These are phyloP conservation scores for Aegithalos caudatus DNA, from an alignment of 2,113 vertebrate genomes.

Conservation along the genomic window DNA sequence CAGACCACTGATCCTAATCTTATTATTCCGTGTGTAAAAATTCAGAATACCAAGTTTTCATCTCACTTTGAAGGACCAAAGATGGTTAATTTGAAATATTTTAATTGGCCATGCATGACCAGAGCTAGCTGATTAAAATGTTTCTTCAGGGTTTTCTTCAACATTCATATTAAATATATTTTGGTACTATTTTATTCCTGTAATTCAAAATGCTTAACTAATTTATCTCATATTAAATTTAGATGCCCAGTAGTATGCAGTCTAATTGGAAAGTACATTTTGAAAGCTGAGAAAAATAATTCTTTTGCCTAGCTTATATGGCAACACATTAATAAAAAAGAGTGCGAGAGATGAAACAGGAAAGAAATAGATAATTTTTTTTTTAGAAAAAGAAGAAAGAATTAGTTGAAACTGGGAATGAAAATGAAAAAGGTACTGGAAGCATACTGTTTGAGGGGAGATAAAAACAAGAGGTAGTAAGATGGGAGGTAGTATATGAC, in stretches of 20 bases:
- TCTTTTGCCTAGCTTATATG: not conserved
- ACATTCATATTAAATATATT: not conserved
- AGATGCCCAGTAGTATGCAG: not conserved
- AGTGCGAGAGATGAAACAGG: not conserved
- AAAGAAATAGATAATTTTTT: not conserved
- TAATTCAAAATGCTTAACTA: not conserved
- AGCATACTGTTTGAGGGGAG: not conserved
- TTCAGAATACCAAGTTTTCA: not conserved
- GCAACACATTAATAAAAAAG: not conserved
- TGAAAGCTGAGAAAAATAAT: not conserved
- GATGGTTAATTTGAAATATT: conserved; percentile 9
- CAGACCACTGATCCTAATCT: not conserved
- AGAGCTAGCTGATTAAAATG: conserved; percentile 8
- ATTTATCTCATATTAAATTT: not conserved
- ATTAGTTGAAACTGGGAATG: not conserved
- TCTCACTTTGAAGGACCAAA: not conserved
- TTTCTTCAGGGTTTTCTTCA: conserved; percentile 22
- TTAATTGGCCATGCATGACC: conserved; percentile 12
- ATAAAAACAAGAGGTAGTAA: not conserved
- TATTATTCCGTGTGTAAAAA: conserved; percentile 21
- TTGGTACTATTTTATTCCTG: not conserved
- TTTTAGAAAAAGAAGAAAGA: not conserved
- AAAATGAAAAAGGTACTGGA: not conserved
- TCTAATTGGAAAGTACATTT: not conserved
- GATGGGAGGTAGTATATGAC: not conserved